Base-by-base conservation (phyloP, 1,140 invertebrate species). In the Teleogryllus occipitalis region DNA sequence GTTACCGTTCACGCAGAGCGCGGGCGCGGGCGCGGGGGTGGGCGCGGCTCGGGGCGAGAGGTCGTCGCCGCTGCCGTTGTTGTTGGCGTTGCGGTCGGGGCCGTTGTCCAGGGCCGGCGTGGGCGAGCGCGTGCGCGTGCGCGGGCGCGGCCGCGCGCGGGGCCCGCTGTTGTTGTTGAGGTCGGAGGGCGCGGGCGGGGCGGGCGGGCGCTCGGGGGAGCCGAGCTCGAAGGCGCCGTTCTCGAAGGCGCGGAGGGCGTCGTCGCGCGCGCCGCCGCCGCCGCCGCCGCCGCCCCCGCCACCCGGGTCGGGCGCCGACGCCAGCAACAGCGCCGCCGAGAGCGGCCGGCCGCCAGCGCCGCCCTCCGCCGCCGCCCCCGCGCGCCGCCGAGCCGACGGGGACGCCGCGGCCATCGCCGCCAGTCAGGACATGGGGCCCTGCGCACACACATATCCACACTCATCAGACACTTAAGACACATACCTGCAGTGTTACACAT, bases 141-240 rank as follows among this genome's bases (percentile, higher is more conserved):
- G 47, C 72, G 54, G 8, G 54, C 8, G 18, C 22, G 12, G 54
- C n/a, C n/a, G 14, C 27, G 54, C 2, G n/a, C 72, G 54, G 54
- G 22, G 27, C 7, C 54, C 49, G 47, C 49, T 54, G 47, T 48
- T n/a, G 0, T 14, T 18, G 3, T 15, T n/a, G 77, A 10, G 10
- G 22, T 10, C 75, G 75, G 8, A 10, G 75, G 14, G 21, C 14
- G 39, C 46, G 47, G 76, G 47, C 8, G 76, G 10, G 18, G 47
- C 10, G 8, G 27, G 10, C 39, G 76, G 27, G 15, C 8, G 14
- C 8, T 48, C 14, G 0, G 78, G 54, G 0, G 78, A 78, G 0
- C 78, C 78, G 10, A 78, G 54, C 22, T 78, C 78, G 54, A 78
- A 78, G 0, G 27, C 78, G 0, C 27, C 78, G 78, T 78, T 78